Evolutionary conservation across 64 coral and sea anemone species (phyloP), one percentile per base, ranked within the genome.

Genomic region (Hydrozoanthus tunicans): DNA sequence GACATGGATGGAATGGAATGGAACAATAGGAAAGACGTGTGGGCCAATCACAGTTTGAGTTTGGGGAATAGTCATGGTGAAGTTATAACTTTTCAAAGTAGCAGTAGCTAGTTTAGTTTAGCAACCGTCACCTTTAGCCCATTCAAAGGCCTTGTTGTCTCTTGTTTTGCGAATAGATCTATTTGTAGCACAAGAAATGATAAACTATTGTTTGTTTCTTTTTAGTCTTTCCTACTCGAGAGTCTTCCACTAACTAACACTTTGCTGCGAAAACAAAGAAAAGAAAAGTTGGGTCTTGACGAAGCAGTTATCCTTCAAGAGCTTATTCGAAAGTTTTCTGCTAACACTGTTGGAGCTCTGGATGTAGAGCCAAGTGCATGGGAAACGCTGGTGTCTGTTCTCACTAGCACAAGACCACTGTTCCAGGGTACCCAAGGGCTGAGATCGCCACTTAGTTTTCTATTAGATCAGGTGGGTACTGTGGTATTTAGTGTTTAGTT

Each of bases 271-370:
- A 88, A 75, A 75, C 17, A 60, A 23, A 88, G 51, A 11, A 74
- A 62, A 23, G 2, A 70, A 67, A 64, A 52, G n/a, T 73, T 96
- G n/a, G 65, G 61, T 62, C 51, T 68, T 68, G 92, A 94, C 85
- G 95, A 96, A 89, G 93, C 71, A 43, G 43, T 90, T n/a, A 68
- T 90, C 73, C 77, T 94, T 14, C 81, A 91, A 13, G 53, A 81
- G 70, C 73, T 94, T 56, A 67, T 92, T 13, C 11, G 80, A 23
- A 96, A 92, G 78, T 94, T 94, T 80, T 51, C 82, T 1, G 56
- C 70, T 23, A n/a, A 65, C 5, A 92, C 95, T 62, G 92, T 84
- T 7, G 59, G 7, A 3, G 53, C 91, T 43, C 63, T 96, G 56
- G 89, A 92, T 59, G 14, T 14, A 6, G 92, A 93, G 20, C 85